Conservation (phyloP, 2,797 vertebrate genomes). For the Alcedo quadribrachys region DNA sequence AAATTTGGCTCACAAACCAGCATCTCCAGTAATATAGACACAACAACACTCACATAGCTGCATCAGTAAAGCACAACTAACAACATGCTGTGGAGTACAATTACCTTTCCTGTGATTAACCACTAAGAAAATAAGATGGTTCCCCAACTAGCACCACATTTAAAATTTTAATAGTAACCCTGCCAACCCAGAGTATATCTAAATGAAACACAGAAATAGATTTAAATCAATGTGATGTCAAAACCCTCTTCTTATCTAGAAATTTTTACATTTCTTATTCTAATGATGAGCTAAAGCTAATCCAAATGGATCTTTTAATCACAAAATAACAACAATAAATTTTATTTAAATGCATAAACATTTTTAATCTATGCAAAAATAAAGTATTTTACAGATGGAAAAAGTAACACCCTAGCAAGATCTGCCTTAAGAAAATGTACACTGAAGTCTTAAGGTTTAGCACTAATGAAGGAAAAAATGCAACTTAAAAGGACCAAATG, state of each 20-base stretch:
- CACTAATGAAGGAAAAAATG: neutral
- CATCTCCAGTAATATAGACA: neutral
- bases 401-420: neutral
- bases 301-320: neutral
- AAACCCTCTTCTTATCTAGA: neutral
- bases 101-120: neutral
- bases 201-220: neutral
- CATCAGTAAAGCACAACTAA: neutral
- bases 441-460: neutral
- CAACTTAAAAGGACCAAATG: neutral
- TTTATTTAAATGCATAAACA: neutral
- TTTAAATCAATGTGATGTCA: neutral
- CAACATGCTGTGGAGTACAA: neutral
- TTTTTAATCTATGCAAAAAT: neutral
- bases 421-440: neutral
- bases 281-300: neutral
- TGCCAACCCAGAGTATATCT: neutral
- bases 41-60: neutral
- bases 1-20: neutral
- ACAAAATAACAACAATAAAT: neutral
- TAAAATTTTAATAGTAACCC: neutral
- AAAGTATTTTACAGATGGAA: neutral
- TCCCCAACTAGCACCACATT: neutral
- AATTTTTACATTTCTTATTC: neutral
- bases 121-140: neutral